A percentile compares a stretch with the other conserved stretches of the same genome.
Evolutionary conservation across 1,140 invertebrate species (phyloP).

Genomic region (Lasioglossum baleicum): DNA sequence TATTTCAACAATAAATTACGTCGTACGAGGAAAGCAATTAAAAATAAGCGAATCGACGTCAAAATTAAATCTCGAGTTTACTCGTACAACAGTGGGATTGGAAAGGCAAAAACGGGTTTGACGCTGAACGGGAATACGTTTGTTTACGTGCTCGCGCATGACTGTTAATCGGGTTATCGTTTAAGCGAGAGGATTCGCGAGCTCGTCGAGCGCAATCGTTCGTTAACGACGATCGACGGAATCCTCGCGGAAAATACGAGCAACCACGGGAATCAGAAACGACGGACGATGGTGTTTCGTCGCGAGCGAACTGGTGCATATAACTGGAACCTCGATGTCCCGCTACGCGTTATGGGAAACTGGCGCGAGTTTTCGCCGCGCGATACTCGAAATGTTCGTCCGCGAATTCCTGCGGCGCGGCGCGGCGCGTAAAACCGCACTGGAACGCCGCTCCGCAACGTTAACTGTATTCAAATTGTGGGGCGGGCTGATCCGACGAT

Average conservation of each 20-base stretch:
- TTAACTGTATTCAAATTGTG: conserved; percentile 3
- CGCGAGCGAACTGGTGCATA: conserved; percentile 47
- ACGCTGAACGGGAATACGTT: neutral
- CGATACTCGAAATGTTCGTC: conserved; percentile 23
- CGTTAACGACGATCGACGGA: neutral
- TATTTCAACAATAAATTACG: too few species aligned
- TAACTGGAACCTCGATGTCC: conserved; percentile 53
- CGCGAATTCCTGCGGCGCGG: neutral
- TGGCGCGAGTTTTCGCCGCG: conserved; percentile 6
- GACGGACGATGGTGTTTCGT: neutral
- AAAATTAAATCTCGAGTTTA: too few species aligned
- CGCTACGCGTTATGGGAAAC: conserved; percentile 46
- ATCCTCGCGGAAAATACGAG: neutral
- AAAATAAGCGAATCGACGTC: too few species aligned
- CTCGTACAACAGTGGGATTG: too few species aligned
- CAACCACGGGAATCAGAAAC: neutral
- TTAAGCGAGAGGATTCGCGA: neutral
- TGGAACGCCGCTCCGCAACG: too few species aligned
- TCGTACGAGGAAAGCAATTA: too few species aligned
- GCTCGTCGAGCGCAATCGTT: neutral
- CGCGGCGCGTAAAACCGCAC: neutral
- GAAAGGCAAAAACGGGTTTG: too few species aligned
- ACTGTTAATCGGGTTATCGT: conserved; percentile 9
- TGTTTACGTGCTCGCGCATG: neutral
- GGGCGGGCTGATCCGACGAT: neutral